Evolutionary conservation across 2,113 vertebrate species (phyloP).

Genomic region (Peromyscus maniculatus): DNA sequence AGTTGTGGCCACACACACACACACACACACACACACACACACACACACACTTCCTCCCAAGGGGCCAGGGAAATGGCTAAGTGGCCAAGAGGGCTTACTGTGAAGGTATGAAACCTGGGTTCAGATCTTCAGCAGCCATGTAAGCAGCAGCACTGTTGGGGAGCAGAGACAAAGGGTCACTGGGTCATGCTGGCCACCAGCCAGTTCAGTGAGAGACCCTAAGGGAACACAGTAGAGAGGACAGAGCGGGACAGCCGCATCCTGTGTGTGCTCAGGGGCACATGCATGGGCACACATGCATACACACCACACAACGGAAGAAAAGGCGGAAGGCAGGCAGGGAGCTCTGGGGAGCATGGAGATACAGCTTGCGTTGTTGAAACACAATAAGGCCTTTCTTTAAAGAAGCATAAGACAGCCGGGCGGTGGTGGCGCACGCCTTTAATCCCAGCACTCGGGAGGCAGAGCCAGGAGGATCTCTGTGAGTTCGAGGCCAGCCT

Average conservation of each 20-base stretch:
- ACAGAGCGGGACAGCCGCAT: not conserved
- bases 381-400: slow-evolving; percentile 6
- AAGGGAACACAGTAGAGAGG: not conserved
- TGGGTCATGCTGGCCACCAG: not conserved
- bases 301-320: not conserved
- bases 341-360: not conserved
- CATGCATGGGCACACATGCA: not conserved
- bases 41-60: not conserved
- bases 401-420: too few relatives aligned
- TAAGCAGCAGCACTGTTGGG: not conserved
- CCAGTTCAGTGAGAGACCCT: not conserved
- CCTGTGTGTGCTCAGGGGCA: not conserved
- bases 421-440: too few relatives aligned
- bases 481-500: too few relatives aligned
- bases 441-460: too few relatives aligned
- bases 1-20: not conserved
- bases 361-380: slow-evolving; percentile 48
- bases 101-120: not conserved
- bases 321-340: not conserved
- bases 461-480: too few relatives aligned
- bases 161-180: not conserved
- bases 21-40: not conserved
- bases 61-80: not conserved
- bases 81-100: not conserved
- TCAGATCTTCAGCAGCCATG: not conserved